phyloP scores from a whole-genome alignment of 1,140 invertebrate species.

The Drosophila mayri region DNA sequence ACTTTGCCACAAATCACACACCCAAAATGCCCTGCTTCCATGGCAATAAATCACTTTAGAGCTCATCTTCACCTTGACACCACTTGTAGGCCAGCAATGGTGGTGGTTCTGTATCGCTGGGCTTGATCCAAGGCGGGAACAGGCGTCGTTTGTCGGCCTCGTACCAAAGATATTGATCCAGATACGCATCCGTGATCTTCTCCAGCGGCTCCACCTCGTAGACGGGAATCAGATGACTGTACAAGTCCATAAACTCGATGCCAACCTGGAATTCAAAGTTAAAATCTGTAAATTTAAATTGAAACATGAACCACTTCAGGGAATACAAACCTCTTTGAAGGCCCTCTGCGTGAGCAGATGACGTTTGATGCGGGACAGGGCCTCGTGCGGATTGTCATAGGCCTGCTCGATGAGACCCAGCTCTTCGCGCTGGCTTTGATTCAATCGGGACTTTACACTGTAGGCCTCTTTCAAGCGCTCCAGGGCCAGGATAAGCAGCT shows the following conservation, averaged over 20 bases:
- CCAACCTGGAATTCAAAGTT: conserved; percentile 89
- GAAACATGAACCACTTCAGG: not conserved
- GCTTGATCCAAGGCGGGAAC: conserved; percentile 99
- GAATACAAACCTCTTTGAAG: conserved; percentile 96
- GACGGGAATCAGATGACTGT: conserved; percentile 99
- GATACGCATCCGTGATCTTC: conserved; percentile 99
- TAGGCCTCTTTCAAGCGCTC: conserved; percentile 99
- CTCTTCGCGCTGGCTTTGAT: conserved; percentile 99
- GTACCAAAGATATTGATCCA: conserved; percentile 99
- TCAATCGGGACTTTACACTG: conserved; percentile 98
- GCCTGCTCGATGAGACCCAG: conserved; percentile 99
- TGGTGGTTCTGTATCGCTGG: conserved; percentile 98
- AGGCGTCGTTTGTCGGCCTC: conserved; percentile 98
- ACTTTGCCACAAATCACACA: conserved; percentile 88
- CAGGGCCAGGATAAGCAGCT: conserved; percentile 97
- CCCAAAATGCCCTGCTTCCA: conserved; percentile 79
- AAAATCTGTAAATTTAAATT: not conserved
- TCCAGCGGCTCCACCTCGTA: conserved; percentile 99
- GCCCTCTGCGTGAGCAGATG: conserved; percentile 98
- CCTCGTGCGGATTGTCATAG: conserved; percentile 99
- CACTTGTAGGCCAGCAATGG: conserved; percentile 99
- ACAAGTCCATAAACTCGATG: conserved; percentile 99
- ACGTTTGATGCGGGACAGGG: conserved; percentile 99
- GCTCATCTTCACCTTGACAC: conserved; percentile 94
- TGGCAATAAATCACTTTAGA: not conserved